These are phyloP conservation scores for Onychomys arenicola DNA, from an alignment of 2,797 vertebrate genomes.

Conservation along the genomic window DNA sequence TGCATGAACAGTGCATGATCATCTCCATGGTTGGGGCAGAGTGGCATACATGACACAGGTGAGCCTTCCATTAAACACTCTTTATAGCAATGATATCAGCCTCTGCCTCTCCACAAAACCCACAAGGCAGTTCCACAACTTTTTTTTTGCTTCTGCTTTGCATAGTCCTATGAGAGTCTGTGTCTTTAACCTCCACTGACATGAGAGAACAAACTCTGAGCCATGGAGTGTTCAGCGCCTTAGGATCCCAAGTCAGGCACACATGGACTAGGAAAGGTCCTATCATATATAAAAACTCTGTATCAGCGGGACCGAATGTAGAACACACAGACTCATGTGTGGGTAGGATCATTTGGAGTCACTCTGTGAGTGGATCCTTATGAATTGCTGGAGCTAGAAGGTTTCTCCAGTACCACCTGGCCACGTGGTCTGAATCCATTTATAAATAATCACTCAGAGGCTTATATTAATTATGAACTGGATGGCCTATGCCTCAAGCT, in stretches of 20 bases:
- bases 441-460: no score
- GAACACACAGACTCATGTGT: fast-evolving
- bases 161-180: not conserved
- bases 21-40: no score
- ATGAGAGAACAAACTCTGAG: not conserved
- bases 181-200: not conserved
- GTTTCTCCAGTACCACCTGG: no score
- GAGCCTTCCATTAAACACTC: not conserved
- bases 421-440: no score
- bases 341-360: not conserved
- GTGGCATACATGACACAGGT: not conserved
- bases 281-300: not conserved
- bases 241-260: not conserved
- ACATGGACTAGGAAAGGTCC: not conserved
- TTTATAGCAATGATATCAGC: not conserved
- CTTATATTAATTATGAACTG: no score
- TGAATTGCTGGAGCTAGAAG: no score
- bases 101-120: not conserved
- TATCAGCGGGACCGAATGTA: no score
- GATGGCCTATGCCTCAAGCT: no score
- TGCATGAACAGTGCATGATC: not conserved
- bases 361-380: not conserved
- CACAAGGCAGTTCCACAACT: no score
- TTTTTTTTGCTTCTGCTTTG: not conserved
- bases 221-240: not conserved